Conservation (phyloP, 2,113 vertebrate genomes). For the Kobus ellipsiprymnus region DNA sequence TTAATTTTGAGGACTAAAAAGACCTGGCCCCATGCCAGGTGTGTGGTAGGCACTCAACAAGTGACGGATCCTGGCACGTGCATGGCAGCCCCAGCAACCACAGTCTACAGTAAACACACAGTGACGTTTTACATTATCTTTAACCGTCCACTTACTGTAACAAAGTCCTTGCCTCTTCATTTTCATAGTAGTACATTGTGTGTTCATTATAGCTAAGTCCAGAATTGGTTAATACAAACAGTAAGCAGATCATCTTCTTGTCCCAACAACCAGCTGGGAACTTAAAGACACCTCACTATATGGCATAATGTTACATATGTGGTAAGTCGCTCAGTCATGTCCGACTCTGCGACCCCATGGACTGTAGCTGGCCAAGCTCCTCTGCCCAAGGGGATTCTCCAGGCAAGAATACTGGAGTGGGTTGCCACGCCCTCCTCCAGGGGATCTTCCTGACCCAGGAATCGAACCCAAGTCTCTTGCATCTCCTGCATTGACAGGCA, state of each 20-base stretch:
- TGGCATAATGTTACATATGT: background rate
- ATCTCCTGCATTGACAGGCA: background rate
- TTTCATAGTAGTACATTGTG: background rate
- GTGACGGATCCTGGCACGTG: background rate
- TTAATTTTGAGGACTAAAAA: background rate
- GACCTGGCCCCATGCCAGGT: background rate
- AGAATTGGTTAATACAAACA: background rate
- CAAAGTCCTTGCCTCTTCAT: background rate
- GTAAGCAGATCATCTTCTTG: background rate
- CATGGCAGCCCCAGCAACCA: background rate
- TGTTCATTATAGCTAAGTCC: background rate
- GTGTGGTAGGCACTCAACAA: background rate
- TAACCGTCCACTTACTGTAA: background rate
- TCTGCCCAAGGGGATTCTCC: background rate
- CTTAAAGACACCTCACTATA: background rate
- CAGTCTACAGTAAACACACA: background rate
- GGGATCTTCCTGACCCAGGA: background rate
- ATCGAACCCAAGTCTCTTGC: background rate
- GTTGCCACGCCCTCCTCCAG: background rate
- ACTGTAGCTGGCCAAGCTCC: fast-evolving
- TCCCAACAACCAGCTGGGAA: background rate
- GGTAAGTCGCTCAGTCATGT: fast-evolving
- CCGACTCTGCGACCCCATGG: fast-evolving
- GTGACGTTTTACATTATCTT: background rate
- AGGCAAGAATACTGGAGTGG: background rate